Percentiles rank a stretch among this genome's conserved stretches.
Conservation (phyloP, 2,797 vertebrate species). For the Karalla daura region DNA sequence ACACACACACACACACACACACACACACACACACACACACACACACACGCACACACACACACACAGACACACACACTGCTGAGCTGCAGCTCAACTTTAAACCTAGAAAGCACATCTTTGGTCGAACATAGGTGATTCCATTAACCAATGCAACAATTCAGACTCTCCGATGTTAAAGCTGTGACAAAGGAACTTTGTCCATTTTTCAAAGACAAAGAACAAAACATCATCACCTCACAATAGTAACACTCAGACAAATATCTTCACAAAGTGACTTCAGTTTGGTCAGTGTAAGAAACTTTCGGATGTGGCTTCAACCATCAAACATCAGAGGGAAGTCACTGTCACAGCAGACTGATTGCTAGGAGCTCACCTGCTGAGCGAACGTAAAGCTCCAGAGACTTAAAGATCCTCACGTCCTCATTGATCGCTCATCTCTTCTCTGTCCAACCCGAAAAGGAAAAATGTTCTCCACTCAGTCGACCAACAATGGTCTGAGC, state of each 20-base stretch:
- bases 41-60: too few species aligned
- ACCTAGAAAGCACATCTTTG: slow-evolving; percentile 39
- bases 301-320: not conserved
- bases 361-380: slow-evolving; percentile 80
- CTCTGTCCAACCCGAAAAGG: slow-evolving; percentile 23
- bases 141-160: slow-evolving; percentile 56
- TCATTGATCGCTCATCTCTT: slow-evolving; percentile 70
- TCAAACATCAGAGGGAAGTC: not conserved
- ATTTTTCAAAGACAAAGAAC: not conserved
- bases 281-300: not conserved
- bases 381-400: slow-evolving; percentile 50
- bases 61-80: slow-evolving; percentile 1
- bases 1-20: slow-evolving; percentile 5
- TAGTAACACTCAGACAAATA: not conserved
- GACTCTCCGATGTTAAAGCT: slow-evolving; percentile 24
- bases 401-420: slow-evolving; percentile 53
- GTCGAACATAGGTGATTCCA: slow-evolving; percentile 64
- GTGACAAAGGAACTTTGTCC: slow-evolving; percentile 52
- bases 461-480: slow-evolving; percentile 54
- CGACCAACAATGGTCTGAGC: slow-evolving; percentile 53
- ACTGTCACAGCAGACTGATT: too few species aligned
- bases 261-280: not conserved
- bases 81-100: slow-evolving; percentile 31
- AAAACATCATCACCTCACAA: not conserved
- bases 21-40: slow-evolving; percentile 5